Percentiles rank a stretch among this genome's conserved stretches.
Evolutionary conservation across 2,888 invertebrate genomes (phyloP).

Genomic region (Actias luna): DNA sequence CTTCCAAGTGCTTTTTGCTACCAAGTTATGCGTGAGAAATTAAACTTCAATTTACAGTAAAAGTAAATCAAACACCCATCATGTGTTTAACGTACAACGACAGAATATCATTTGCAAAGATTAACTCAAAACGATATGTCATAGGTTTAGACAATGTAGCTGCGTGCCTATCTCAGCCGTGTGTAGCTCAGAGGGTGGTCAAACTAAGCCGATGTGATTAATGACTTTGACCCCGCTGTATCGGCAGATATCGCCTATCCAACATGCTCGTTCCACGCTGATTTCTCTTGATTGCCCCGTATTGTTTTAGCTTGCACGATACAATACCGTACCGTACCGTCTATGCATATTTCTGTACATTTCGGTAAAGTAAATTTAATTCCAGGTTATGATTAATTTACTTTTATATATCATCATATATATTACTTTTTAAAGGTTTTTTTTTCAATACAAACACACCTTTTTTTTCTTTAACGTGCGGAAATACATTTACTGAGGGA

Average conservation of each 20-base stretch:
- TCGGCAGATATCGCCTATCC: conserved; percentile 35
- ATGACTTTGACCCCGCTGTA: conserved; percentile 46
- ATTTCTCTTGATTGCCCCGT: conserved; percentile 36
- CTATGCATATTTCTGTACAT: neutral
- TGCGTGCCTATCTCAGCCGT: conserved; percentile 18
- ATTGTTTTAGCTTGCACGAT: conserved; percentile 28
- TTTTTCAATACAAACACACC: no score
- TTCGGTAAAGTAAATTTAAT: neutral
- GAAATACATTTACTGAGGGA: no score
- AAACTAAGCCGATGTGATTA: conserved; percentile 51
- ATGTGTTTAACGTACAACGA: neutral
- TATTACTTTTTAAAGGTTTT: no score
- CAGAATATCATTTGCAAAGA: conserved; percentile 6
- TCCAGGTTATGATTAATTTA: no score
- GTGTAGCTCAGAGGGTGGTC: conserved; percentile 29
- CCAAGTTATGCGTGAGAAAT: neutral
- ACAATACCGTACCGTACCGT: conserved; percentile 23
- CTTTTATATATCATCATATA: no score
- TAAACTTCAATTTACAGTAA: neutral
- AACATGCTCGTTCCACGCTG: conserved; percentile 23
- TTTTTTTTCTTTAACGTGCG: no score
- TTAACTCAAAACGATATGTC: conserved; percentile 9
- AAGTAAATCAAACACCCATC: neutral
- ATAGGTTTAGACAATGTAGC: conserved; percentile 7
- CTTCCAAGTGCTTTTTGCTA: no score